Evolutionary conservation across 2,797 vertebrate genomes (phyloP).

Genomic region (Hipposideros larvatus): DNA sequence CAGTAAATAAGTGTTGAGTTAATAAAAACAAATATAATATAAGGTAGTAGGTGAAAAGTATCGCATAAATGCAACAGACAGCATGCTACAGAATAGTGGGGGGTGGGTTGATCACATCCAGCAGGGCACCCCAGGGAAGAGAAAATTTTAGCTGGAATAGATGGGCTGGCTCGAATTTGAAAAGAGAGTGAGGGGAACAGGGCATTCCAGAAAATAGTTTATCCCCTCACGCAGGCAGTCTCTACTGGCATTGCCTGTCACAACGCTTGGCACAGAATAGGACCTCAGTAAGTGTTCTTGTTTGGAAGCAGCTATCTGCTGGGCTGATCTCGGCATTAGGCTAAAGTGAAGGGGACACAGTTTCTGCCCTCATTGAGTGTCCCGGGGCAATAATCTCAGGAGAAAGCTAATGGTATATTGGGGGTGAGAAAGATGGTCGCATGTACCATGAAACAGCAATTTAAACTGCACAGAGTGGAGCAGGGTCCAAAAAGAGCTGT

Average conservation of each 20-base stretch:
- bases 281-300: neutral
- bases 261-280: neutral
- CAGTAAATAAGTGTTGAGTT: slow-evolving; percentile 13
- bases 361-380: neutral
- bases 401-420: neutral
- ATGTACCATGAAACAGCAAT: neutral
- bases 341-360: neutral
- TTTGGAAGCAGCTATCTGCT: neutral
- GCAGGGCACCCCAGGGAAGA: neutral
- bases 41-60: neutral
- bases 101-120: accelerated
- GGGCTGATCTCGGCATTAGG: neutral
- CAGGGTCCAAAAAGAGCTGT: slow-evolving; percentile 35
- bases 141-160: neutral
- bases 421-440: neutral
- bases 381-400: neutral
- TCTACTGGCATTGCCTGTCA: accelerated
- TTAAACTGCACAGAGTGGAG: neutral
- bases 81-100: neutral
- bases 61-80: neutral
- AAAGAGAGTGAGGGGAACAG: neutral
- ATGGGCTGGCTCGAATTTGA: neutral
- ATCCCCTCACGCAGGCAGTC: neutral
- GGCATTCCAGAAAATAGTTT: neutral
- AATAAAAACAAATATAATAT: slow-evolving; percentile 31